Evolutionary conservation across 1,140 invertebrate genomes (phyloP).

Genomic region (Rhynchophorus ferrugineus): DNA sequence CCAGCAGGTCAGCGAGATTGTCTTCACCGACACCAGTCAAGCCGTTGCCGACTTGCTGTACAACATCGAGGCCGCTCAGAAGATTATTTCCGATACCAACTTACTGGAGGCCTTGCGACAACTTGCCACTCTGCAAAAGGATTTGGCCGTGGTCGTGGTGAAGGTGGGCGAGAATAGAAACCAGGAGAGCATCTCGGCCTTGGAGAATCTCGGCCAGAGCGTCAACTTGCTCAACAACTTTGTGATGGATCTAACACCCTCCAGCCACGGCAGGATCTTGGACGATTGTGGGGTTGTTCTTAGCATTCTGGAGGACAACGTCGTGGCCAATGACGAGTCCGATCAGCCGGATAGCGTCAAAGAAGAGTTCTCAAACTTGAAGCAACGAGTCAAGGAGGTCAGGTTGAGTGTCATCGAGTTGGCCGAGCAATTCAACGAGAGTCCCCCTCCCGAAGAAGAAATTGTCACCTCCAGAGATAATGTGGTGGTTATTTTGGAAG

Average conservation of each 20-base stretch:
- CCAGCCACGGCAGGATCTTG: constrained; percentile 28
- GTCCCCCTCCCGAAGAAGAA: background rate
- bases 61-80: constrained; percentile 36
- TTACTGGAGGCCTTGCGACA: constrained; percentile 34
- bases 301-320: constrained; percentile 37
- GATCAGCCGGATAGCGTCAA: constrained; percentile 22
- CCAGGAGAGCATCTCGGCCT: constrained; percentile 29
- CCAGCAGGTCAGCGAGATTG: constrained; percentile 36
- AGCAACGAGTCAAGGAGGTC: constrained; percentile 28
- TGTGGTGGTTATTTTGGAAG: constrained; percentile 32
- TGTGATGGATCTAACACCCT: constrained; percentile 30
- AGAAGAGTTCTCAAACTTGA: constrained; percentile 24
- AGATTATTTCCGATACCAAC: constrained; percentile 25
- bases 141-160: constrained; percentile 29
- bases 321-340: constrained; percentile 29
- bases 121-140: constrained; percentile 35
- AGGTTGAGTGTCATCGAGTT: constrained; percentile 33
- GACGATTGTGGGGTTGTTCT: constrained; percentile 38
- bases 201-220: constrained; percentile 35
- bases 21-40: constrained; percentile 33
- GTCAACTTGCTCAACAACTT: constrained; percentile 35
- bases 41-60: constrained; percentile 33
- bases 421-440: constrained; percentile 5
- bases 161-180: constrained; percentile 25
- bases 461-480: constrained; percentile 5